Evolutionary conservation across 1,140 invertebrate species (phyloP), one percentile per base, ranked within the genome.

Genomic region (Plectrocnemia conspersa): DNA sequence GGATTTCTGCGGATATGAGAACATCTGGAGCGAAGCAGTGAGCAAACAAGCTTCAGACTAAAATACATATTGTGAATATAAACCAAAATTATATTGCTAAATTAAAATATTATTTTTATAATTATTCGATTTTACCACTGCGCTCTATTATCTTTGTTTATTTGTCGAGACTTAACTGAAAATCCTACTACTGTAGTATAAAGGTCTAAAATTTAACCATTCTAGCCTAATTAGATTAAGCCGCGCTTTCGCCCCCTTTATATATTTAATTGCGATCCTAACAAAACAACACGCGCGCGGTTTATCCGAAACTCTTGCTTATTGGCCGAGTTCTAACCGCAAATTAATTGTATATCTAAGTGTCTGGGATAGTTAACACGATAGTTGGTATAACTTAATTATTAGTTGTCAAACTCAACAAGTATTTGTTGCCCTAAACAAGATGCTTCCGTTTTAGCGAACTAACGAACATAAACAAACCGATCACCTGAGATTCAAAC

Each of bases 311-410:
- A 13, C 3, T 13, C 11, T 5, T 13, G 13, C 5, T 7, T 16
- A 46, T 41, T 13, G 15, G 19, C 49, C 49, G 4, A 19, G 2
- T 29, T 23, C 33, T 50, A 50, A 50, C 47, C 47, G 47, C 47
- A 50, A 50, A 50, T 50, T 50, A 58, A 58, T 58, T 58, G 33
- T 48, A 40, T 53, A 44, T 41, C 49, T 35, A 52, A 45, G 35
- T 52, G 41, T 54, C 41, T 19, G 32, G 29, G 23, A 29, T 58
- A 52, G 42, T 58, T 58, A 52, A 53, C 56, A 32, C 56, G 42
- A 53, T 58, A 58, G 56, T 58, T 53, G n/a, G 50, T 58, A 50
- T 48, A 47, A 41, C 50, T 58, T 58, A 58, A 58, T 58, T 56
- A 56, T 44, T 56, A 42, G 38, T 41, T 54, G 41, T 45, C 41